Evolutionary conservation across 1,140 invertebrate species (phyloP), one percentile per base, ranked within the genome.

Genomic region (Drosophila mayri): DNA sequence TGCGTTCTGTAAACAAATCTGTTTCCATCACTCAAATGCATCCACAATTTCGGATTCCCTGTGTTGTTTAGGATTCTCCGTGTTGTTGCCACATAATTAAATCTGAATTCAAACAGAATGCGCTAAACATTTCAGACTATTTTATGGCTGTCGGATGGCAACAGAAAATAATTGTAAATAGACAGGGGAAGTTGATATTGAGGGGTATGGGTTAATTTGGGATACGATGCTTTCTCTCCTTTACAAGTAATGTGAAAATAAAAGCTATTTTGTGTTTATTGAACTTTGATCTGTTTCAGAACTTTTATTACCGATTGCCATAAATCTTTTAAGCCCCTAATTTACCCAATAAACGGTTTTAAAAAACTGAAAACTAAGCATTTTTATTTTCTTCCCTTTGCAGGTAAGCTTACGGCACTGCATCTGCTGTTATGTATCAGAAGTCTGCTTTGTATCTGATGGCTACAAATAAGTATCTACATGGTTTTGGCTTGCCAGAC

Each of bases 21-120:
- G 68, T 52, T 50, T 70, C 81, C 64, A 79, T 83, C 77, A 71
- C 64, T 61, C 70, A 55, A 52, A 63, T 61, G 40, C 16, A 52
- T 66, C 43, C 50, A 70, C 28, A 25, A 25, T 41, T 54, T 32
- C 41, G 44, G 32, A 37, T 28, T 41, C 49, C 35, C 14, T 46
- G 35, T 22, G 43, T 54, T 68, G 58, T 76, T 81, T 72, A 57
- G 62, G 38, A 38, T 52, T 40, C 49, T 57, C 62, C 32, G 40
- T 62, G 58, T 81, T 90, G 81, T 81, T 90, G 81, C 81, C 85
- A 90, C 85, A 90, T 90, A 90, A 90, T 90, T 90, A 90, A 88
- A 90, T 90, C 71, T 76, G 60, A 90, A 90, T 86, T 90, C 80
- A 88, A 88, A 88, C 84, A 88, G 83, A 84, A 84, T 80, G 73